Base-by-base conservation (phyloP, 2,797 vertebrate genomes). In the Hybognathus amarus region DNA sequence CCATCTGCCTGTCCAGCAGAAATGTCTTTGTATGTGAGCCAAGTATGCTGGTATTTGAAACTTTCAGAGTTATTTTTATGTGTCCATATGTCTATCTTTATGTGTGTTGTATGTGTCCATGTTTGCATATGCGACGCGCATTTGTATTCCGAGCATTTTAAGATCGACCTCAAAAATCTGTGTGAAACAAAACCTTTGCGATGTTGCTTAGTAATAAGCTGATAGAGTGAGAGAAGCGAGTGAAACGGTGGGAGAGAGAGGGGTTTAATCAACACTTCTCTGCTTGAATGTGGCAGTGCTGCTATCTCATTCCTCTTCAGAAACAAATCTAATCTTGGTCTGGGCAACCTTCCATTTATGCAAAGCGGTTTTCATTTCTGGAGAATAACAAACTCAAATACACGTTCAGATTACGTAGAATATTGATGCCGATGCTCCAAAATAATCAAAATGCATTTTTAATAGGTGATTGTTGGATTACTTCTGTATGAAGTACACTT, bases 261-360 rank as follows among this genome's bases (percentile, higher is more conserved):
- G n/a, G 52, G 18, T 78, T 83, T 78, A 83, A 77, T 83, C 82
- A 83, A 77, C 82, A 78, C 75, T 70, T 77, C 52, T 83, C 74
- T 50, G 74, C 74, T 83, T 78, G 74, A 83, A 77, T 83, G 66
- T 78, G 66, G 75, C 74, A 70, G 66, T 47, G 75, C 52, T 61
- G 66, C 52, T 61, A 59, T 77, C 82, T 77, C 81, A 77, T 77
- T 77, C 36, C 64, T 69, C 64, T 68, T 77, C 66, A 78, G 74
- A 78, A 83, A 83, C 67, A 82, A 77, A 85, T 85, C 67, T 66
- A 79, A 83, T 85, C 67, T 71, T 20, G 15, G 47, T 82, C 52
- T 78, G 59, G 75, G 47, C 75, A 79, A 47, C 47, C 36, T 73
- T 85, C 75, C 66, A 82, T 71, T 36, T 85, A 85, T 82, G 80